Conservation (phyloP, 2,797 vertebrate genomes). For the Protosalanx chinensis region DNA sequence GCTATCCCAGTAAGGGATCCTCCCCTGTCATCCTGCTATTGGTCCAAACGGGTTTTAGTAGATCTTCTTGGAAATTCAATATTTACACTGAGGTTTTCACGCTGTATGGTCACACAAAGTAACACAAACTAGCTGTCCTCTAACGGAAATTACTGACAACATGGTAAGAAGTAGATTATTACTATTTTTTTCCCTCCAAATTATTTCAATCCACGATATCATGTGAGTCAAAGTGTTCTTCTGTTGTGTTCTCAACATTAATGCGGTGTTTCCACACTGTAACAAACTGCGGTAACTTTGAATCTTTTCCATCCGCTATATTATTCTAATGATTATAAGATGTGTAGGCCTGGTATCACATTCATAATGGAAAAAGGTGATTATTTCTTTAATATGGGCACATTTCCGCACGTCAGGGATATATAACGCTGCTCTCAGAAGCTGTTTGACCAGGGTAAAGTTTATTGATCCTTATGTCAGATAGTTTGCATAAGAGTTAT, state of each 20-base stretch:
- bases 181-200: neutral
- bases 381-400: neutral
- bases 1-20: constrained; percentile 3
- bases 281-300: neutral
- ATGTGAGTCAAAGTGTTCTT: neutral
- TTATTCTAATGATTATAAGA: neutral
- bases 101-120: neutral
- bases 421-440: neutral
- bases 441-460: neutral
- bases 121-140: neutral
- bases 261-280: neutral
- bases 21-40: constrained; percentile 17
- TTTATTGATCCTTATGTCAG: neutral
- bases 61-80: constrained; percentile 23
- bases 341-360: too few species aligned
- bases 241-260: neutral
- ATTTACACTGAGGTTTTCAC: constrained; percentile 21
- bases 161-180: constrained; percentile 43
- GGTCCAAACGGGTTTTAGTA: constrained; percentile 29
- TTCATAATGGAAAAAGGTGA: too few species aligned
- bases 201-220: neutral
- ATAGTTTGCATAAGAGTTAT: constrained; percentile 49
- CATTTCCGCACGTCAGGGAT: neutral
- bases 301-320: neutral
- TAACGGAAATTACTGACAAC: constrained; percentile 22